Conservation (phyloP, 1,140 invertebrate genomes). For the Drosophila punjabiensis region DNA sequence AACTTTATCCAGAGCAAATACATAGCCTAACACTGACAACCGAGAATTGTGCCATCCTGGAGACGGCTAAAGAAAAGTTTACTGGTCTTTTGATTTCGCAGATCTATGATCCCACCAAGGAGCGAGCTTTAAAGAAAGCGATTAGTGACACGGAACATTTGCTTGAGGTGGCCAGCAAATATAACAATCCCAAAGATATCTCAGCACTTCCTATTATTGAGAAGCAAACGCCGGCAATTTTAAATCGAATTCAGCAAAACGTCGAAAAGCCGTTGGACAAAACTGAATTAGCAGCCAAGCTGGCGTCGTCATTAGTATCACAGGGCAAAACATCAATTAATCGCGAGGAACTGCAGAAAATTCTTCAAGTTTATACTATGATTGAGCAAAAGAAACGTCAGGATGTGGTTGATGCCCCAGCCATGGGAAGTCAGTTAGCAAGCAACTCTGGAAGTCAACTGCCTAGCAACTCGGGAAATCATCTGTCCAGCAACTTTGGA, state of each 20-base stretch:
- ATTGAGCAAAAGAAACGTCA: slow-evolving; percentile 70
- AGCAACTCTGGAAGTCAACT: not conserved
- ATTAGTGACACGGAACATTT: slow-evolving; percentile 60
- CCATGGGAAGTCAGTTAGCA: too few species aligned
- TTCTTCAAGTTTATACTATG: slow-evolving; percentile 67
- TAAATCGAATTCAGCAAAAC: not conserved
- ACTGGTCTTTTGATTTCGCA: slow-evolving; percentile 71
- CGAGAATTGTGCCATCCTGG: slow-evolving; percentile 69
- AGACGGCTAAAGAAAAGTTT: slow-evolving; percentile 76
- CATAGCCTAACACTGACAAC: slow-evolving; percentile 46
- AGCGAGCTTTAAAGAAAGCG: slow-evolving; percentile 63
- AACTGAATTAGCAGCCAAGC: slow-evolving; percentile 67
- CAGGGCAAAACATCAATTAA: slow-evolving; percentile 77
- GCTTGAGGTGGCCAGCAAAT: slow-evolving; percentile 38
- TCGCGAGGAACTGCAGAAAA: slow-evolving; percentile 68
- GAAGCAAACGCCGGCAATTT: not conserved
- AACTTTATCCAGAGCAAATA: slow-evolving; percentile 63
- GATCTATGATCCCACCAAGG: slow-evolving; percentile 63
- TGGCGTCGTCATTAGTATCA: slow-evolving; percentile 66
- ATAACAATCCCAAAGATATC: not conserved
- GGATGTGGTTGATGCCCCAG: not conserved
- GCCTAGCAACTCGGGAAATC: not conserved
- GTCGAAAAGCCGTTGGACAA: slow-evolving; percentile 49
- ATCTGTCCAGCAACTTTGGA: not conserved
- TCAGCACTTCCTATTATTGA: not conserved